Evolutionary conservation across 2,113 vertebrate species (phyloP).

Genomic region (Nanorana parkeri): DNA sequence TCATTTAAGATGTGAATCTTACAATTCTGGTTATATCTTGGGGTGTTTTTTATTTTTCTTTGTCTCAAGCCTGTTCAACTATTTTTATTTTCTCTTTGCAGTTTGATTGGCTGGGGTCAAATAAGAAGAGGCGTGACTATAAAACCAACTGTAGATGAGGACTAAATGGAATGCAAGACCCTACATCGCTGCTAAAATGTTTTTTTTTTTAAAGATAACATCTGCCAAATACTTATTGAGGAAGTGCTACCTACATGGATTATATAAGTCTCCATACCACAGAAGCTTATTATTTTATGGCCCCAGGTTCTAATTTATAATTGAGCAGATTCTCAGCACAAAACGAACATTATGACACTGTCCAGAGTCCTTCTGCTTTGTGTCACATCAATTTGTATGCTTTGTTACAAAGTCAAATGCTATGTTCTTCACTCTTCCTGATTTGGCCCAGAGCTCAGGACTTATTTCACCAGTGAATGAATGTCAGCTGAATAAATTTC

Average conservation of each 20-base stretch:
- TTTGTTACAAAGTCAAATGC: conserved; percentile 71
- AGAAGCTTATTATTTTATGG: conserved; percentile 68
- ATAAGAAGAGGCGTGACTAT: conserved; percentile 99
- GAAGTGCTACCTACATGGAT: conserved; percentile 65
- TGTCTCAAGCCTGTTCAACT: background rate
- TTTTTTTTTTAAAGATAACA: conserved; percentile 66
- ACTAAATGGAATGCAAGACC: conserved; percentile 77
- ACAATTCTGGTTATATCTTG: no score
- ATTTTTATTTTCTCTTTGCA: conserved; percentile 64
- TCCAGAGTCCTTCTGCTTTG: conserved; percentile 61
- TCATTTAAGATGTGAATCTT: no score
- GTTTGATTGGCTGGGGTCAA: conserved; percentile 98
- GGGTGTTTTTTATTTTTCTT: background rate
- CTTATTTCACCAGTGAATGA: conserved; percentile 62
- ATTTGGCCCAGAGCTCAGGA: conserved; percentile 59
- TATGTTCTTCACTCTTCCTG: conserved; percentile 66
- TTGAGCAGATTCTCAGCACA: conserved; percentile 47
- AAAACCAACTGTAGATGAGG: conserved; percentile 96
- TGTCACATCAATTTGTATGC: conserved; percentile 64
- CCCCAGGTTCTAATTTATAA: conserved; percentile 73
- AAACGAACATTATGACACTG: conserved; percentile 9
- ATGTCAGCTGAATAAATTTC: conserved; percentile 61
- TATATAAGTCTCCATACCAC: conserved; percentile 62
- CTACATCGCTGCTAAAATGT: conserved; percentile 61
- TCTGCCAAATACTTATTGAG: conserved; percentile 67